Percentiles rank a stretch among this genome's conserved stretches.
Conservation (phyloP, 2,797 vertebrate species). For the Scarus forsteni region DNA sequence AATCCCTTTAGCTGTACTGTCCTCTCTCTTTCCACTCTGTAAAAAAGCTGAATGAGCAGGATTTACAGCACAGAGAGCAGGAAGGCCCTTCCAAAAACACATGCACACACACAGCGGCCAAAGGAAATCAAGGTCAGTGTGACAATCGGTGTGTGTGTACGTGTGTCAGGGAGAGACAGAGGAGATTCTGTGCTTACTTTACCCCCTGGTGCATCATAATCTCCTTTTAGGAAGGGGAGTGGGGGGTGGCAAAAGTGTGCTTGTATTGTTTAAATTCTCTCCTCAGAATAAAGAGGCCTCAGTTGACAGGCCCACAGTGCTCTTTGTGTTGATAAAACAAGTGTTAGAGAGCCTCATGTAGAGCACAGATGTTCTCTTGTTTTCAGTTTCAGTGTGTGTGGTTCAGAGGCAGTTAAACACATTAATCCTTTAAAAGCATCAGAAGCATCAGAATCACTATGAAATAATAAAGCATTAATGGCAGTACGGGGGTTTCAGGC, state of each 20-base stretch:
- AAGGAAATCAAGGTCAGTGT: slow-evolving; percentile 77
- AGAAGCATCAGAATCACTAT: slow-evolving; percentile 58
- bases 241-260: slow-evolving; percentile 21
- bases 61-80: slow-evolving; percentile 72
- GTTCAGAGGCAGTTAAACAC: slow-evolving; percentile 50
- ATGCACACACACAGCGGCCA: slow-evolving; percentile 41
- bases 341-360: slow-evolving; percentile 35
- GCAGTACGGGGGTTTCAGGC: slow-evolving; percentile 16
- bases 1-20: slow-evolving; percentile 11
- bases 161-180: slow-evolving; percentile 46
- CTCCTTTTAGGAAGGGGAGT: slow-evolving; percentile 20
- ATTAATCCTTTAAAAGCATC: slow-evolving; percentile 78
- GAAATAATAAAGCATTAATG: slow-evolving; percentile 50
- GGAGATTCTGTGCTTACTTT: slow-evolving; percentile 56
- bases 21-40: slow-evolving; percentile 42
- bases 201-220: slow-evolving; percentile 67
- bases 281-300: slow-evolving; percentile 37
- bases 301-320: slow-evolving; percentile 21
- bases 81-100: slow-evolving; percentile 64
- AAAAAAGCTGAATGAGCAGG: slow-evolving; percentile 73
- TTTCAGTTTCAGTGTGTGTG: slow-evolving; percentile 26
- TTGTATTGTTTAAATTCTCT: slow-evolving; percentile 58
- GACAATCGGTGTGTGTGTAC: slow-evolving; percentile 61
- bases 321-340: slow-evolving; percentile 41
- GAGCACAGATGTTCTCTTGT: slow-evolving; percentile 59